A percentile compares a stretch with the other conserved stretches of the same genome.
Evolutionary conservation across 2,888 invertebrate genomes (phyloP).

Genomic region (Noctua janthe): DNA sequence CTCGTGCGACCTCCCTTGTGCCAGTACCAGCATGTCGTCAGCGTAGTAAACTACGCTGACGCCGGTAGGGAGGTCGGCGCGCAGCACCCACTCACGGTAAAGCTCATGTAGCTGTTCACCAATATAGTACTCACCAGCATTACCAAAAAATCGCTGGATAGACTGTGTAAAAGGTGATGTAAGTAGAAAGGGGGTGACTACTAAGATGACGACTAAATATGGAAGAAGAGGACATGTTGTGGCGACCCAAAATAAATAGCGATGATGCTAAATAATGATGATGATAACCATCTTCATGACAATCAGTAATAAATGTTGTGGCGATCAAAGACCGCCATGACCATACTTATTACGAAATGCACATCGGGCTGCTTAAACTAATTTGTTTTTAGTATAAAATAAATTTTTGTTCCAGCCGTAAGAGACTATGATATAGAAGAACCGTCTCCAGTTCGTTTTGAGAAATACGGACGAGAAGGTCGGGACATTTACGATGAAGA

Average conservation of each 20-base stretch:
- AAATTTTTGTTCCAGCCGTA: conserved; percentile 65
- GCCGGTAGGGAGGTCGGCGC: no score
- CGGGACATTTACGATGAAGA: conserved; percentile 76
- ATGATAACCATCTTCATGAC: not conserved
- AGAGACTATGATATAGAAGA: conserved; percentile 78
- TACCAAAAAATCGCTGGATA: not conserved
- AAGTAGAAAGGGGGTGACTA: not conserved
- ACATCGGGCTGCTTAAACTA: not conserved
- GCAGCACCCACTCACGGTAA: conserved; percentile 62
- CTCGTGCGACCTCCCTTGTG: no score
- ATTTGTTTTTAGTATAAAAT: not conserved
- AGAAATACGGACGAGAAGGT: conserved; percentile 66
- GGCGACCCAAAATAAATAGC: not conserved
- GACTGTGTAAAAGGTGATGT: not conserved
- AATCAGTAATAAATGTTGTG: not conserved
- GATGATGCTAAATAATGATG: not conserved
- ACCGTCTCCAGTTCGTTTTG: conserved; percentile 75
- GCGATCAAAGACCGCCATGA: not conserved
- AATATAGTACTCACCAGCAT: not conserved
- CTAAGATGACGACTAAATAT: not conserved
- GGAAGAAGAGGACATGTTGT: not conserved
- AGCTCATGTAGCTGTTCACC: not conserved
- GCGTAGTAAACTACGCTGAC: no score
- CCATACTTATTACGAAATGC: not conserved
- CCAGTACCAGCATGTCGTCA: no score